These are phyloP conservation scores for Drosophila buzzatii DNA, from an alignment of 2,888 invertebrate species.

Conservation along the genomic window DNA sequence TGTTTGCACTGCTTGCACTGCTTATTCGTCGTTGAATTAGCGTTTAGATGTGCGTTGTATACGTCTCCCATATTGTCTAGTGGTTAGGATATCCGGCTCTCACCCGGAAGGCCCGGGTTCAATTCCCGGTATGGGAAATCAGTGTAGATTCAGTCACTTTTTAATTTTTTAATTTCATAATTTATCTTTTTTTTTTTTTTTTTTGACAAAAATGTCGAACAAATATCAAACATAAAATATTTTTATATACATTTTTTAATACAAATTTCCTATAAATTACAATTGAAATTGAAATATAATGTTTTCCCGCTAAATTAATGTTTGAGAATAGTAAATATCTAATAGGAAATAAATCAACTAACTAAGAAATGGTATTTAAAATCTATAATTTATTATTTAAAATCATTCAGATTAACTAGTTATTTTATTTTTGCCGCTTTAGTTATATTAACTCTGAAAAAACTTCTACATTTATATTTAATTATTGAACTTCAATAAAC, in stretches of 20 bases:
- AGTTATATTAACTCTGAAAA: not conserved
- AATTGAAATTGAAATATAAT: not conserved
- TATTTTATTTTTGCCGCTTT: not conserved
- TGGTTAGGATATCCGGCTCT: slow-evolving; percentile 85
- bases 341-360: not conserved
- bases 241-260: no score
- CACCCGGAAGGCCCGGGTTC: slow-evolving; percentile 90
- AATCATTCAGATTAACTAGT: not conserved
- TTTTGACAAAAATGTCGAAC: not conserved
- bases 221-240: no score
- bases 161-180: not conserved
- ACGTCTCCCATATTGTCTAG: slow-evolving; percentile 84
- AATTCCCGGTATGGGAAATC: slow-evolving; percentile 94
- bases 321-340: not conserved
- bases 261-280: no score
- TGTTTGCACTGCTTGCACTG: slow-evolving; percentile 5
- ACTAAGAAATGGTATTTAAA: not conserved
- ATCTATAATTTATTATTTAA: not conserved
- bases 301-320: no score
- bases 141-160: not conserved
- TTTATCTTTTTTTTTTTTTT: not conserved
- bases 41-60: not conserved
- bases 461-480: not conserved
- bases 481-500: no score
- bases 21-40: slow-evolving; percentile 11